phyloP scores from a whole-genome alignment of 2,888 invertebrate genomes.

The Incurvaria masculella region DNA sequence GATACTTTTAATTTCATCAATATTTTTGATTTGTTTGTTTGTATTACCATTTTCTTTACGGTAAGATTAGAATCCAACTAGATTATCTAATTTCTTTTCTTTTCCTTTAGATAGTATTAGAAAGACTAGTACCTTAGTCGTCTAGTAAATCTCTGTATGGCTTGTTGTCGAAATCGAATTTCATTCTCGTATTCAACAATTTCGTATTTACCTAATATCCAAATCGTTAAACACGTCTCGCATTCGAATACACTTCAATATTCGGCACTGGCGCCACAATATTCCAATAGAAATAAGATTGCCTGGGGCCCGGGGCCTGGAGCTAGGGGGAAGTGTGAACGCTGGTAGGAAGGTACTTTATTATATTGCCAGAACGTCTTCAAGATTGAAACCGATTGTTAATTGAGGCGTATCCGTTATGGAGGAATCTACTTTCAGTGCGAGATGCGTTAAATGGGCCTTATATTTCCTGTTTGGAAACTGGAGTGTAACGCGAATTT shows the following conservation, averaged over 20 bases:
- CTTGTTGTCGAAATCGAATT: too few relatives aligned
- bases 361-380: conserved; percentile 48
- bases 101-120: too few relatives aligned
- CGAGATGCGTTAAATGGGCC: conserved; percentile 21
- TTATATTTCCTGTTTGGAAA: background rate
- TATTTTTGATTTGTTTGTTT: background rate
- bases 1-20: background rate
- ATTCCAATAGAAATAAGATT: conserved; percentile 56
- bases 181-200: too few relatives aligned
- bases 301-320: conserved; percentile 35
- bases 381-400: conserved; percentile 56
- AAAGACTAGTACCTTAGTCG: too few relatives aligned
- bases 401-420: conserved; percentile 57
- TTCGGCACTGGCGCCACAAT: conserved; percentile 56
- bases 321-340: conserved; percentile 15
- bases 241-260: conserved; percentile 39
- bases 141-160: too few relatives aligned
- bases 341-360: conserved; percentile 38
- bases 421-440: conserved; percentile 41
- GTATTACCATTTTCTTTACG: too few relatives aligned
- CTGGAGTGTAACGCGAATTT: conserved; percentile 49
- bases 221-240: background rate
- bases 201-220: background rate
- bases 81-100: too few relatives aligned
- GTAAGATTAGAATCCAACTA: too few relatives aligned